Conservation (phyloP, 2,888 invertebrate species). For the Oscheius sp. region DNA sequence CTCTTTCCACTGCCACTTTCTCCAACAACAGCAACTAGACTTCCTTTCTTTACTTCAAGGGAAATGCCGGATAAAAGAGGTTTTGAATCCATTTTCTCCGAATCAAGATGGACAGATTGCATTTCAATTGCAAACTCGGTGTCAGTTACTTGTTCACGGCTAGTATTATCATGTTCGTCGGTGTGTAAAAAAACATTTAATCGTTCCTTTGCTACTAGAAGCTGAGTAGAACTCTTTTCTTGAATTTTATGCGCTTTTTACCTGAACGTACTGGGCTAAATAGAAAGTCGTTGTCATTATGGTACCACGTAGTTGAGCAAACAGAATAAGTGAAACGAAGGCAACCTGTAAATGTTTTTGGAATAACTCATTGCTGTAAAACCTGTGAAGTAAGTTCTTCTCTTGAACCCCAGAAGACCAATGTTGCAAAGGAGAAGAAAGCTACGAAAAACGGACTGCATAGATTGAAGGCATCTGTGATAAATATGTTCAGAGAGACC, state of each 20-base stretch:
- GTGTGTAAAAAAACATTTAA: constrained; percentile 67
- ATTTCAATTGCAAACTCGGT: neutral
- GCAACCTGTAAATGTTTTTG: constrained; percentile 80
- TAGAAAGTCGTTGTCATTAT: constrained; percentile 85
- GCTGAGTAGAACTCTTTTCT: constrained; percentile 31
- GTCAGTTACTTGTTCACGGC: constrained; percentile 42
- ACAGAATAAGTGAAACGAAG: constrained; percentile 94
- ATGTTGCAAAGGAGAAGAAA: constrained; percentile 86
- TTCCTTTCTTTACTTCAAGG: constrained; percentile 80
- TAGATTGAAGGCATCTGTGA: constrained; percentile 91
- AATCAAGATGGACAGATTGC: constrained; percentile 35
- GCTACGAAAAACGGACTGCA: constrained; percentile 93
- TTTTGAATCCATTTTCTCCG: constrained; percentile 48
- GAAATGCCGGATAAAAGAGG: constrained; percentile 77
- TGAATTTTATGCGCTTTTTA: constrained; percentile 4
- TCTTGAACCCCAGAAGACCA: constrained; percentile 78
- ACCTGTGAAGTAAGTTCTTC: constrained; percentile 74
- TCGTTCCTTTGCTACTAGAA: constrained; percentile 69
- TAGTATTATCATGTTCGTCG: constrained; percentile 64
- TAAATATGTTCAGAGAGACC: constrained; percentile 88
- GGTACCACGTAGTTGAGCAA: constrained; percentile 95
- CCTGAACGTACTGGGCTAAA: constrained; percentile 65
- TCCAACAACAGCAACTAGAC: constrained; percentile 87
- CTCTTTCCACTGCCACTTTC: constrained; percentile 90
- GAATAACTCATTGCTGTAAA: neutral